Conservation (phyloP, 2,888 invertebrate genomes). For the Stegophylla sp. region DNA sequence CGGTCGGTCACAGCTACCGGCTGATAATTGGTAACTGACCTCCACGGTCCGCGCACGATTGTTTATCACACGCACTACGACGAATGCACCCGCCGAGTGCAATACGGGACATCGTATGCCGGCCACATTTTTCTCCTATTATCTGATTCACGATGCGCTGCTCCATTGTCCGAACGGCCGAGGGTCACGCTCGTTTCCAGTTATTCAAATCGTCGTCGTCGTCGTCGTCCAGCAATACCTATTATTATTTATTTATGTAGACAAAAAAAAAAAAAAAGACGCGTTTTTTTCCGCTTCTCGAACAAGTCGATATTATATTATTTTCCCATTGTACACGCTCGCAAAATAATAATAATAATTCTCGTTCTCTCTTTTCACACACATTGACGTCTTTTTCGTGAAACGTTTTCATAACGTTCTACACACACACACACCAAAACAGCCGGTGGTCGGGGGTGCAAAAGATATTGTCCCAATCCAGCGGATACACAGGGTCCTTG, state of each 20-base stretch:
- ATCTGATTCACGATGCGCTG: slow-evolving; percentile 54
- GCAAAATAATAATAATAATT: neutral
- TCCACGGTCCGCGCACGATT: no score
- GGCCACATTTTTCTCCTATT: slow-evolving; percentile 28
- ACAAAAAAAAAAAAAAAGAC: no score
- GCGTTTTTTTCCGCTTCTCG: neutral
- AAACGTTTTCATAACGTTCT: neutral
- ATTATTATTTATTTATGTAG: neutral
- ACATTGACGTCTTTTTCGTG: slow-evolving; percentile 25
- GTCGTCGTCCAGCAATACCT: neutral
- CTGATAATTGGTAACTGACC: slow-evolving; percentile 19
- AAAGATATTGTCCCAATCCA: slow-evolving; percentile 11
- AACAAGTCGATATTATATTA: neutral
- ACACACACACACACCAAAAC: neutral
- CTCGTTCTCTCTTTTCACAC: no score
- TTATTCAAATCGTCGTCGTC: slow-evolving; percentile 42
- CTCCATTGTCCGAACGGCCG: slow-evolving; percentile 29
- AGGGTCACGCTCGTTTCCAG: slow-evolving; percentile 36
- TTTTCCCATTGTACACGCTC: neutral
- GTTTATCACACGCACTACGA: neutral
- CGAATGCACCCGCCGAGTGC: slow-evolving; percentile 23
- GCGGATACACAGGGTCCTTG: neutral
- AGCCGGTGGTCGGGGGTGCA: neutral
- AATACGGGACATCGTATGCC: slow-evolving; percentile 10
- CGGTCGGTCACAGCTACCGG: slow-evolving; percentile 3